A percentile compares a stretch with the other conserved stretches of the same genome.
These are phyloP conservation scores for Sinocyclocheilus rhinocerous DNA, from an alignment of 2,113 vertebrate species.

Conservation along the genomic window DNA sequence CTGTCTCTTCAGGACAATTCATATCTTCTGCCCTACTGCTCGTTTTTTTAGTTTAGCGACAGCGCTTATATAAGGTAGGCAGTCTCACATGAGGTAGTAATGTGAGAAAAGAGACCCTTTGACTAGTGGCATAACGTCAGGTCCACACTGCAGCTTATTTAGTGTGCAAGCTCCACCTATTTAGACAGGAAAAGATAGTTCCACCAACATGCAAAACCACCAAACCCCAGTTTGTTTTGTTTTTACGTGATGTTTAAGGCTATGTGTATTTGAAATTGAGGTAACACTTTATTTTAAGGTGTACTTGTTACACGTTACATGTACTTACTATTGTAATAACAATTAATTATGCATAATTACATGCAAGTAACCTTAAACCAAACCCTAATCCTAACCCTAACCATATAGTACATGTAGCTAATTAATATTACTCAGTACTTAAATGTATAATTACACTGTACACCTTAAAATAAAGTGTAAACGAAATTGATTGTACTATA, in stretches of 20 bases:
- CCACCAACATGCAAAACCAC: neutral
- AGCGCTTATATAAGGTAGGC: neutral
- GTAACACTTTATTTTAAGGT: too few species aligned
- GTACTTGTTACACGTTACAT: too few species aligned
- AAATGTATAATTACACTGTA: too few species aligned
- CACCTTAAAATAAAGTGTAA: too few species aligned
- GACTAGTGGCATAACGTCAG: neutral
- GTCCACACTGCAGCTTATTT: neutral
- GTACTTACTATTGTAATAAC: too few species aligned
- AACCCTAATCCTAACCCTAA: too few species aligned
- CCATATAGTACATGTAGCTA: too few species aligned
- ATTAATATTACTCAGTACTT: too few species aligned
- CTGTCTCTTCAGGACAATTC: neutral
- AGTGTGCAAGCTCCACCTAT: neutral
- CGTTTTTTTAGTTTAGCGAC: neutral
- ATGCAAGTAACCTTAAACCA: too few species aligned
- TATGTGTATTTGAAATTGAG: too few species aligned
- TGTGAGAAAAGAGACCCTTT: neutral
- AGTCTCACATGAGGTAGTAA: neutral
- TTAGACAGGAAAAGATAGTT: neutral
- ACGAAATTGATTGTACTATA: too few species aligned
- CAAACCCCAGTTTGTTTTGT: neutral
- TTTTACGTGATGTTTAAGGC: neutral
- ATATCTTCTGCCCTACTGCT: neutral
- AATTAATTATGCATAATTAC: too few species aligned